phyloP scores from a whole-genome alignment of 1,140 invertebrate genomes.

The Drosophila arizonae region DNA sequence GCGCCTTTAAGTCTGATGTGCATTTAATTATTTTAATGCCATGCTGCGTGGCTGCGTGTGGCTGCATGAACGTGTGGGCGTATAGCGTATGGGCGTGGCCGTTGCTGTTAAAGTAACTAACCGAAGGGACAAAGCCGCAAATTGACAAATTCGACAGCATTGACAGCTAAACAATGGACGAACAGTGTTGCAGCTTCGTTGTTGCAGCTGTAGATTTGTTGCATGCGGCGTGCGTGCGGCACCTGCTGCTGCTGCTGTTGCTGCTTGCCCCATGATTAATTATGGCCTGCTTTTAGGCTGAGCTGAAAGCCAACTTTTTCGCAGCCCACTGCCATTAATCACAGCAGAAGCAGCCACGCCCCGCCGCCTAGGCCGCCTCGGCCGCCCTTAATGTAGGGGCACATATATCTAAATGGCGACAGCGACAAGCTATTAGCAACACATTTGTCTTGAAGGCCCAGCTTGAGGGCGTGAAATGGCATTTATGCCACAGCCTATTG shows the following conservation, averaged over 20 bases:
- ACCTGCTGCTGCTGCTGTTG: conserved; percentile 38
- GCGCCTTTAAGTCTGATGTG: conserved; percentile 48
- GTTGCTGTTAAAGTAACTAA: background rate
- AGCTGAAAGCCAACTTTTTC: conserved; percentile 60
- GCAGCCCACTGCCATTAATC: conserved; percentile 73
- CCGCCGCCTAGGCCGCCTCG: background rate
- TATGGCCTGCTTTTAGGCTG: conserved; percentile 37
- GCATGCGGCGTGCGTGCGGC: conserved; percentile 18
- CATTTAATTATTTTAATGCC: conserved; percentile 75
- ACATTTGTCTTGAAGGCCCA: conserved; percentile 69
- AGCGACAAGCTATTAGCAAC: conserved; percentile 79
- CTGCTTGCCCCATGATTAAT: conserved; percentile 62
- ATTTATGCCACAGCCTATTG: conserved; percentile 60
- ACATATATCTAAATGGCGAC: conserved; percentile 40
- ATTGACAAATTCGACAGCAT: conserved; percentile 34
- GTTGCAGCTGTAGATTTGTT: conserved; percentile 19
- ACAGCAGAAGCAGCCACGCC: conserved; percentile 51
- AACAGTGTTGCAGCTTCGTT: background rate
- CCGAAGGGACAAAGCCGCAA: conserved; percentile 27
- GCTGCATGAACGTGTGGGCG: background rate
- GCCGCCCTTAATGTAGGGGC: background rate
- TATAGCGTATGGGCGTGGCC: background rate
- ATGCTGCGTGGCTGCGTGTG: conserved; percentile 2
- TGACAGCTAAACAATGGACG: conserved; percentile 28
- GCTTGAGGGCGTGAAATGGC: conserved; percentile 57